Evolutionary conservation across 1,140 invertebrate species (phyloP).

Genomic region (Asbolus verrucosus): DNA sequence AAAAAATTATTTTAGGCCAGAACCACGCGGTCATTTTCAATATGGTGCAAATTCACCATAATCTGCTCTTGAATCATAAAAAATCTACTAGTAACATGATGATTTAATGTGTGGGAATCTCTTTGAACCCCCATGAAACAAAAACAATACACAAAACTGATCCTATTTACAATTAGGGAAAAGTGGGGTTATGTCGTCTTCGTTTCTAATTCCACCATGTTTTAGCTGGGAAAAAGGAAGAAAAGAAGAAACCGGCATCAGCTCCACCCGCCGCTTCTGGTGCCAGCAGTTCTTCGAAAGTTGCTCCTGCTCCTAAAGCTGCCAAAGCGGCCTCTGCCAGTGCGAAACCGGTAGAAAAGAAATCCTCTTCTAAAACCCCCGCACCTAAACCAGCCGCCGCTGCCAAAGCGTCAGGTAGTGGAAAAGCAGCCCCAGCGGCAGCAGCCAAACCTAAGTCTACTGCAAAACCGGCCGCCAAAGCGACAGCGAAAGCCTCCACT

Average conservation of each 20-base stretch:
- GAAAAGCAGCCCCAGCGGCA: slow-evolving; percentile 62
- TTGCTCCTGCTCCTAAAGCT: slow-evolving; percentile 55
- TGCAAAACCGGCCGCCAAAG: slow-evolving; percentile 61
- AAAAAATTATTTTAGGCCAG: neutral
- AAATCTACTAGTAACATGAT: too few relatives aligned
- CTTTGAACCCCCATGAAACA: slow-evolving; percentile 53
- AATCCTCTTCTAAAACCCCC: slow-evolving; percentile 9
- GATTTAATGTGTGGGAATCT: slow-evolving; percentile 57
- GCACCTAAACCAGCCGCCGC: slow-evolving; percentile 58
- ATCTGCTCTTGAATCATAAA: too few relatives aligned
- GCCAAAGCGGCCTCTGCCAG: slow-evolving; percentile 58
- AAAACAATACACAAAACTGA: slow-evolving; percentile 49
- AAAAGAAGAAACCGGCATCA: slow-evolving; percentile 71
- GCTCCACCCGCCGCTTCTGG: slow-evolving; percentile 54
- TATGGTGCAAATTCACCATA: too few relatives aligned
- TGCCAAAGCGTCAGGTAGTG: slow-evolving; percentile 56
- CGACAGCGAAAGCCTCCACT: slow-evolving; percentile 62
- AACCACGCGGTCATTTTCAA: slow-evolving; percentile 55
- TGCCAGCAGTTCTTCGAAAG: slow-evolving; percentile 29
- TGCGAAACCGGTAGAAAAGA: slow-evolving; percentile 11
- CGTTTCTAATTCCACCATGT: slow-evolving; percentile 48
- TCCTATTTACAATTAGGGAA: neutral
- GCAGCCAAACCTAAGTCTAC: slow-evolving; percentile 60
- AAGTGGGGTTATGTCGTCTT: slow-evolving; percentile 50
- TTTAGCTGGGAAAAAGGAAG: slow-evolving; percentile 69